Evolutionary conservation across 1,140 invertebrate genomes (phyloP).

Genomic region (Sitophilus oryzae): DNA sequence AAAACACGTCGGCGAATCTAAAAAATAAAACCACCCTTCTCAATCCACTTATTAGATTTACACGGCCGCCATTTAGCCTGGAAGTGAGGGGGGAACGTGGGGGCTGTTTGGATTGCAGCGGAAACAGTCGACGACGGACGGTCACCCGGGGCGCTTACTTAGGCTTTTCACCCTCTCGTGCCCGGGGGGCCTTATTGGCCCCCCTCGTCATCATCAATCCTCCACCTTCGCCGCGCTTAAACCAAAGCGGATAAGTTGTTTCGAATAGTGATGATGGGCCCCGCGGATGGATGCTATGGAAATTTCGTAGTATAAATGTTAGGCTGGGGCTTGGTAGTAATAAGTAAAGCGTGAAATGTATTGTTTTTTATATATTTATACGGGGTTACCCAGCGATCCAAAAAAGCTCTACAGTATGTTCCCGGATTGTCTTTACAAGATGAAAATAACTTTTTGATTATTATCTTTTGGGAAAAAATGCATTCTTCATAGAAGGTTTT

Average conservation of each 20-base stretch:
- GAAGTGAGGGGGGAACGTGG: neutral
- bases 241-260: neutral
- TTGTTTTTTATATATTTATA: too few relatives aligned
- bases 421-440: too few relatives aligned
- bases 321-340: too few relatives aligned
- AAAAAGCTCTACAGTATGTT: too few relatives aligned
- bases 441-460: too few relatives aligned
- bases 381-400: too few relatives aligned
- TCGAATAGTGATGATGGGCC: neutral
- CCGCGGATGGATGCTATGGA: too few relatives aligned
- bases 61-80: neutral
- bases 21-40: neutral
- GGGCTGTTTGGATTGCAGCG: conserved; percentile 2
- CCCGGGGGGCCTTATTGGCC: neutral
- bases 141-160: conserved; percentile 4
- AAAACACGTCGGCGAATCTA: too few relatives aligned
- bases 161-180: conserved; percentile 1
- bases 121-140: neutral
- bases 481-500: too few relatives aligned
- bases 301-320: too few relatives aligned
- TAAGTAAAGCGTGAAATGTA: too few relatives aligned
- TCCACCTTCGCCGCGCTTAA: neutral
- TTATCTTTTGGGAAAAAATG: too few relatives aligned
- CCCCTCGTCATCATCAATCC: neutral
- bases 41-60: neutral